Percentiles rank a stretch among this genome's conserved stretches.
These are phyloP conservation scores for Hestina assimilis DNA, from an alignment of 1,140 invertebrate genomes.

Conservation along the genomic window DNA sequence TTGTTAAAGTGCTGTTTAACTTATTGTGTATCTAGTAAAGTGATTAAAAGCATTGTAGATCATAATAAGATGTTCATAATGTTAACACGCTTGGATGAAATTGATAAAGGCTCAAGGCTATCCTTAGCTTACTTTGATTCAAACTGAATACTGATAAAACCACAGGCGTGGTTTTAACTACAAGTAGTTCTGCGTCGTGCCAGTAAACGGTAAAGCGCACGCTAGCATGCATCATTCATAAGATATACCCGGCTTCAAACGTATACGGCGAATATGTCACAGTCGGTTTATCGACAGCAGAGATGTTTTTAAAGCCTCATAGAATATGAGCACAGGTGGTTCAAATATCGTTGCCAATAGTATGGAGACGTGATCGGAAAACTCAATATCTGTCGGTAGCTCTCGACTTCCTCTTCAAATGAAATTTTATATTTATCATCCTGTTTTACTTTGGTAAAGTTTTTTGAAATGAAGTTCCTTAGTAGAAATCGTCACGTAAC, in stretches of 20 bases:
- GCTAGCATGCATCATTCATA: constrained; percentile 73
- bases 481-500: no score
- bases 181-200: constrained; percentile 38
- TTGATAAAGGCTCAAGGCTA: no score
- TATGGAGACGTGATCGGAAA: no score
- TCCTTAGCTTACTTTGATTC: no score
- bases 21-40: no score
- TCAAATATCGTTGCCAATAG: constrained; percentile 73
- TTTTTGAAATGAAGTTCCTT: no score
- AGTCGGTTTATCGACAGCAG: constrained; percentile 72
- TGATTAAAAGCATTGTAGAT: no score
- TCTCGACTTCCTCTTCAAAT: constrained; percentile 73
- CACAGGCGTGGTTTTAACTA: no score
- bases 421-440: constrained; percentile 73
- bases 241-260: constrained; percentile 60
- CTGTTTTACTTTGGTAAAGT: constrained; percentile 52
- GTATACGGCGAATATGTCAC: constrained; percentile 72
- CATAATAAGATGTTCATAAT: no score
- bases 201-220: constrained; percentile 40
- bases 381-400: constrained; percentile 66
- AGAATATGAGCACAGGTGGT: constrained; percentile 73
- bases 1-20: no score
- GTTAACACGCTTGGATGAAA: no score
- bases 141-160: no score
- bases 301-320: constrained; percentile 72